Percentiles rank a stretch among this genome's conserved stretches.
Conservation (phyloP, 2,113 vertebrate genomes). For the Piaya cayana region DNA sequence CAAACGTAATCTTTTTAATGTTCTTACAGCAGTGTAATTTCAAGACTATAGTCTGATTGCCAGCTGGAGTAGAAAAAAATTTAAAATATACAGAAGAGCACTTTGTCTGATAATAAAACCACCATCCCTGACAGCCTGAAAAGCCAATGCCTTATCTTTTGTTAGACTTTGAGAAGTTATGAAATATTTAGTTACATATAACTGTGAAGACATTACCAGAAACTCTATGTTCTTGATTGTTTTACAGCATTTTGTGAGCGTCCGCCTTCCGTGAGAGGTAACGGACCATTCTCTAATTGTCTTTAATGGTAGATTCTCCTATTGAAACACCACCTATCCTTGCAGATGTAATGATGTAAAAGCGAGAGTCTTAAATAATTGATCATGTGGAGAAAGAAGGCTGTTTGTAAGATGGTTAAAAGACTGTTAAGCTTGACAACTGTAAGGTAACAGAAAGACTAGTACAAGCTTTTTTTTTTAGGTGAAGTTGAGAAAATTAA, state of each 20-base stretch:
- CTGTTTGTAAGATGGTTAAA: conserved; percentile 49
- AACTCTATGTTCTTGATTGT: neutral
- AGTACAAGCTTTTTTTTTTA: neutral
- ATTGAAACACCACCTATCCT: conserved; percentile 30
- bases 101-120: conserved; percentile 2
- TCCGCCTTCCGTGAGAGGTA: neutral
- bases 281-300: conserved; percentile 1
- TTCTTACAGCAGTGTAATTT: conserved; percentile 11
- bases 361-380: conserved; percentile 53
- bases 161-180: neutral
- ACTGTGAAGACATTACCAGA: neutral
- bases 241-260: conserved; percentile 3
- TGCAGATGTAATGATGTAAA: conserved; percentile 43
- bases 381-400: conserved; percentile 30
- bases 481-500: conserved; percentile 41
- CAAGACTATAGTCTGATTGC: neutral
- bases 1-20: conserved; percentile 6
- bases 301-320: conserved; percentile 28
- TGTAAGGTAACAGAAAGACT: conserved; percentile 3
- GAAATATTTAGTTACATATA: conserved; percentile 22
- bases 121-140: neutral
- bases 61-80: conserved; percentile 18
- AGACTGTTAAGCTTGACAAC: conserved; percentile 25
- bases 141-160: conserved; percentile 5
- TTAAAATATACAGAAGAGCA: conserved; percentile 2